These are phyloP conservation scores for Cantharis nigra DNA, from an alignment of 2,888 invertebrate genomes.

Conservation along the genomic window DNA sequence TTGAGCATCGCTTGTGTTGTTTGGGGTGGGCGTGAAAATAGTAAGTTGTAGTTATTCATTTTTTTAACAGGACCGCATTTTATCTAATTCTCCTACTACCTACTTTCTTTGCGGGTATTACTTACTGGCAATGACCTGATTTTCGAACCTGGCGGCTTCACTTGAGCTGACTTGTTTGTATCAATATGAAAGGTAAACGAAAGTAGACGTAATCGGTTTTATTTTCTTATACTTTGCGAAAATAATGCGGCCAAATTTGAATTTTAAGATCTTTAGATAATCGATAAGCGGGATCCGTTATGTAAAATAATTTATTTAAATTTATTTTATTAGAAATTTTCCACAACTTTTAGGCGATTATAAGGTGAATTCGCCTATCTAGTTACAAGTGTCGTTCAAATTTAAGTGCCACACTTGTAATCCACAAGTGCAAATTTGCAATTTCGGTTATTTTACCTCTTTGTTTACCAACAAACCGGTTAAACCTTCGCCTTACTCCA, in stretches of 20 bases:
- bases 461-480: not conserved
- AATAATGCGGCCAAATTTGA: not conserved
- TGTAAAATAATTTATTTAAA: not conserved
- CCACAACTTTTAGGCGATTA: not conserved
- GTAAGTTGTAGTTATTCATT: not conserved
- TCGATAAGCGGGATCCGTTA: not conserved
- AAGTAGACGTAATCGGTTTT: conserved; percentile 25
- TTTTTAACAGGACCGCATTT: conserved; percentile 1
- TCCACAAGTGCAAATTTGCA: not conserved
- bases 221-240: not conserved
- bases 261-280: not conserved
- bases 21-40: conserved; percentile 1
- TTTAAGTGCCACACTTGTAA: not conserved
- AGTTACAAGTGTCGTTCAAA: not conserved
- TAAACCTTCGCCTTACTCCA: not conserved
- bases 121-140: conserved; percentile 41
- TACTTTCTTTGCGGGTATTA: conserved; percentile 12
- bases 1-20: not conserved
- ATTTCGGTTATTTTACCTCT: not conserved
- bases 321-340: not conserved
- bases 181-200: conserved; percentile 31
- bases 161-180: conserved; percentile 4
- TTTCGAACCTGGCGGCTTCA: conserved; percentile 29
- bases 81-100: conserved; percentile 17
- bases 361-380: not conserved